Evolutionary conservation across 2,797 vertebrate genomes (phyloP), one percentile per base, ranked within the genome.

Genomic region (Danio jaintianensis): DNA sequence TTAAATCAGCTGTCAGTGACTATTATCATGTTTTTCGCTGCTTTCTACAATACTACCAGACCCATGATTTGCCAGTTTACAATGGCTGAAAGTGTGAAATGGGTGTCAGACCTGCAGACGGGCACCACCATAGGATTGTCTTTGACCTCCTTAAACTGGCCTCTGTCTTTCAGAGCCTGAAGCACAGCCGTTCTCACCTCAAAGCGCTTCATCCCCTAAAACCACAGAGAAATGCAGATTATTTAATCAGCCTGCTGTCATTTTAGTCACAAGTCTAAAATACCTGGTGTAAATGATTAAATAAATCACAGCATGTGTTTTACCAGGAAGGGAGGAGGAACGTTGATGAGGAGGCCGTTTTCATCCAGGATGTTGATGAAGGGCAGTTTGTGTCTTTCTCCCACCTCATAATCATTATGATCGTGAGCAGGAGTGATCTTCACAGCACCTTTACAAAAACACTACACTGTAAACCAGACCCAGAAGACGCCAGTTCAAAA

Each of bases 401-500:
- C 97, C 12, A 97, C 96, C 80, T 96, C 97, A 12, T 96, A 97
- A 89, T 97, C 97, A 2, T 95, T 97, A 87, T 95, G 96, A 89
- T 97, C 96, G 1, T 98, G 97, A 36, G 96, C 97, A 0, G 97
- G 97, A n/a, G 97, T 98, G 91, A 98, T 96, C 92, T 98, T 98
- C 88, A 98, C 96, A 0, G 96, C 96, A 15, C 96, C 96, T 98
- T 1, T n/a, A 52, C 47, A 42, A 76, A 3, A 11, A 64, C 36
- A 42, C 4, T 3, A 12, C 11, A 18, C 29, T 62, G 11, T n/a
- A 75, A 50, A 47, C 58, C 48, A 0, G 55, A 59, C 67, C 7
- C 69, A 71, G 50, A 20, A 13, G 42, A 20, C 1, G 2, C 16
- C 16, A 43, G 7, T n/a, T 5, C 20, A 5, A 58, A 73, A 59